Conservation (phyloP, 2,888 invertebrate species). For the Scaptomyza caliginosa region DNA sequence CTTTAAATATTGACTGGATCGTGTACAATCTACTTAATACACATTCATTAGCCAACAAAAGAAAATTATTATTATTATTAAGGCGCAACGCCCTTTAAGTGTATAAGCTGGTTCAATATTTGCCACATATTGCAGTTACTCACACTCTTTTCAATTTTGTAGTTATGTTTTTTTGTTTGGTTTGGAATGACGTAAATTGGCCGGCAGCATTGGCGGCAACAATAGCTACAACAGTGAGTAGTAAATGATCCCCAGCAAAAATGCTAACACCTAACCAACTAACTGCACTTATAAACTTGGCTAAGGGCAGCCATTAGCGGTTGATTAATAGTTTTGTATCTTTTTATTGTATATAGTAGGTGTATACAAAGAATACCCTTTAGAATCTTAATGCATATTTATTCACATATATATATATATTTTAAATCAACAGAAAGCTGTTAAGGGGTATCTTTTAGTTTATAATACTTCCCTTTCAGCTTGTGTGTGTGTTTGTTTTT, state of each 20-base stretch:
- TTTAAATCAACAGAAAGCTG: no score
- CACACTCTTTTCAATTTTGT: constrained; percentile 13
- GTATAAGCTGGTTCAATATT: constrained; percentile 22
- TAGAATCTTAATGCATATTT: no score
- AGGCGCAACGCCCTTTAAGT: not conserved
- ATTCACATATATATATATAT: no score
- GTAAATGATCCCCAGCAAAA: constrained; percentile 55
- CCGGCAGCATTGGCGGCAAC: constrained; percentile 18
- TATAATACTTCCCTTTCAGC: not conserved
- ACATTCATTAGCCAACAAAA: constrained; percentile 18
- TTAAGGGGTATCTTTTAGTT: constrained; percentile 5
- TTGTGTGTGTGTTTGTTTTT: not conserved
- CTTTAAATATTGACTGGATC: constrained; percentile 7
- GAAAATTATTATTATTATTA: constrained; percentile 26
- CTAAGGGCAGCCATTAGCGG: constrained; percentile 27
- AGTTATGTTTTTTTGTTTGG: constrained; percentile 49
- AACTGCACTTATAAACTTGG: constrained; percentile 15
- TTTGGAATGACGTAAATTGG: constrained; percentile 67
- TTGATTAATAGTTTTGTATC: constrained; percentile 8
- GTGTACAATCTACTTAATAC: constrained; percentile 6
- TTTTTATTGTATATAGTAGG: not conserved
- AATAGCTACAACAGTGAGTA: constrained; percentile 6
- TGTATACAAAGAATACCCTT: not conserved
- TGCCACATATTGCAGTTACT: constrained; percentile 46
- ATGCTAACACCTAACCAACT: constrained; percentile 47